Base-by-base conservation (phyloP, 2,113 vertebrate genomes). In the Mustela lutreola region DNA sequence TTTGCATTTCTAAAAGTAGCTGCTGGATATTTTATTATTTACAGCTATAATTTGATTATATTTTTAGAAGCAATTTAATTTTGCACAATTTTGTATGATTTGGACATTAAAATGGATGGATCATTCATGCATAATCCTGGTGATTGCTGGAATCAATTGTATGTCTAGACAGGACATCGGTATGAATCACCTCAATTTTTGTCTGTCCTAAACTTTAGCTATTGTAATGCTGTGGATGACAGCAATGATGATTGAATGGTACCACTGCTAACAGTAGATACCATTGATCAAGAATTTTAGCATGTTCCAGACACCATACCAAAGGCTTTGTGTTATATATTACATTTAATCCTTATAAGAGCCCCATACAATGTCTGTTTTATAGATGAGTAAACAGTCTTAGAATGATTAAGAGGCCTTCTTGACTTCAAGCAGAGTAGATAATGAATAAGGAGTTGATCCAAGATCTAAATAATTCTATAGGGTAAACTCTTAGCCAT, bases 21-120 rank as follows among this genome's bases (percentile, higher is more conserved):
- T 82, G 4, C 62, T 48, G 33, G 75, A 87, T 89, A 96, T 71
- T 95, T 73, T 87, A 81, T 91, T 56, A 62, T 94, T 93, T 89
- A 87, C 22, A 42, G 36, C 21, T 62, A 42, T n/a, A 92, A 89
- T 91, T 89, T 92, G 28, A 79, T 93, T 84, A 63, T 60, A 58
- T 65, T 82, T 94, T 73, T 79, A 95, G 65, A 90, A 95, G 60
- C 14, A 87, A 94, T 80, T 95, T 78, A 83, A 94, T 94, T 96
- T 86, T 91, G 50, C 22, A 86, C 26, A 63, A 62, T 67, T 94
- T 94, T 89, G 2, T 50, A 75, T 94, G 48, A 84, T 62, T 96
- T 89, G 58, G 70, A 60, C 36, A 94, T 87, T 84, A 84, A 95
- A 89, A 94, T 76, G 65, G 75, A 86, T 42, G 90, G 81, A 87